Base-by-base conservation (phyloP, 2,888 invertebrate genomes). In the Diadegma fenestrale region DNA sequence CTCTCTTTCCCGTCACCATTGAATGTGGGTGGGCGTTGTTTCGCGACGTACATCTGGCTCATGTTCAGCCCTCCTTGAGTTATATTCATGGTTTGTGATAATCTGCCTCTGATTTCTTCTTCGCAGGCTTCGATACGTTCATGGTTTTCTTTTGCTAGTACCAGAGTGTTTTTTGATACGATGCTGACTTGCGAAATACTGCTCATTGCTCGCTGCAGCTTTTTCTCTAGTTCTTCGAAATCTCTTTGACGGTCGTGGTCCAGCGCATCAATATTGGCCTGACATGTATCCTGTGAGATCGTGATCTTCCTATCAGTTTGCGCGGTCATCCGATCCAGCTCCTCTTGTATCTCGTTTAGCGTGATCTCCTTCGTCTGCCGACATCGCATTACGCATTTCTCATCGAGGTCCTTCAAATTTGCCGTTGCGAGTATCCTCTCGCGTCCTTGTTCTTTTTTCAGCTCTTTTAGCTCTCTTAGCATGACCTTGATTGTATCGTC, bases 1-100 rank as follows among this genome's bases (percentile, higher is more conserved):
- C 61, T 73, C 17, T 73, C 58, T 14, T 37, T 41, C 2, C 72
- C 58, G 22, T 58, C 22, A 7, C 58, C 72, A 0, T 12, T 72
- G 41, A 22, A 72, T 10, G 41, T 41, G 0, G 72, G 58, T 1
- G 41, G 72, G 22, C 37, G 41, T 41, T 73, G 58, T 41, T 19
- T 73, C 6, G 22, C 6, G 0, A 41, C 72, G 17, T 58, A 73
- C 2, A 41, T 19, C 14, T 33, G 48, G 7, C 51, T 71, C 0
- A 17, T 10, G 0, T 71, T 51, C 6, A 71, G 51, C 0, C 10
- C 10, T n/a, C 48, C 48, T 5, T n/a, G 6, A 0, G 17, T 48
- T 7, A 48, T 17, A 4, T 48, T n/a, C 0, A n/a, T 3, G 1
- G 48, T 48, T 4, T n/a, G 48, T 48, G 48, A 48, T 0, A n/a